These are phyloP conservation scores for Tretioscincus oriximinensis DNA, from an alignment of 2,113 vertebrate species.

Conservation along the genomic window DNA sequence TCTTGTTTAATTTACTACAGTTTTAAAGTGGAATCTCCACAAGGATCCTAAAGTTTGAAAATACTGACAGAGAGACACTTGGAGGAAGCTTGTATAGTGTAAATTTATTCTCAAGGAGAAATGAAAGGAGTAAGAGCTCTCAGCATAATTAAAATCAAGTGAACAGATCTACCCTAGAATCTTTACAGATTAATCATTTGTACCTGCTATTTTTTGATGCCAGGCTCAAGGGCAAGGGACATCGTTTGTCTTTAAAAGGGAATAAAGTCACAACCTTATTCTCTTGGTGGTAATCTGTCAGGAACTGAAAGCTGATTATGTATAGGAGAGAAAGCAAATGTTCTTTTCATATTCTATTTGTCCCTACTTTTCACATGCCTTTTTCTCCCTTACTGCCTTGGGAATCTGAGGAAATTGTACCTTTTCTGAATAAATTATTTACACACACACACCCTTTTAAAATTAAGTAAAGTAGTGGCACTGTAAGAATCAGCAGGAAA, in stretches of 20 bases:
- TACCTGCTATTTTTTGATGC: not conserved
- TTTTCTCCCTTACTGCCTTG: not conserved
- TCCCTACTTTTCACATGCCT: not conserved
- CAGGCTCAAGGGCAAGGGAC: not conserved
- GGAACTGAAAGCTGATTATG: not conserved
- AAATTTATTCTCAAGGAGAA: conserved; percentile 65
- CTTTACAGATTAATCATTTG: conserved; percentile 21
- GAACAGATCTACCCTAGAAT: not conserved
- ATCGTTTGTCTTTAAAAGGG: not conserved
- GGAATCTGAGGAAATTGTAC: not conserved
- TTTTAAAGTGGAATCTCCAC: conserved; percentile 63
- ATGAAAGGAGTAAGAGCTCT: conserved; percentile 47
- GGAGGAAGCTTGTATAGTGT: conserved; percentile 54
- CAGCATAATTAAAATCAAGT: conserved; percentile 25
- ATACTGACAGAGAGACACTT: conserved; percentile 49
- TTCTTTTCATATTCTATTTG: not conserved
- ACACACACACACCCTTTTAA: not conserved
- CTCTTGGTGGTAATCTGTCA: not conserved
- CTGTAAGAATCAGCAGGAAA: no score
- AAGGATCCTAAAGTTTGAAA: conserved; percentile 63
- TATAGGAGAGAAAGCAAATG: not conserved
- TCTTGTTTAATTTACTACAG: conserved; percentile 74
- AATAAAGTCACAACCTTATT: not conserved
- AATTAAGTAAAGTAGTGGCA: not conserved
- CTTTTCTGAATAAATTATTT: not conserved